Percentiles rank a stretch among this genome's conserved stretches.
Evolutionary conservation across 1,140 invertebrate species (phyloP).

Genomic region (Cotesia glomerata): DNA sequence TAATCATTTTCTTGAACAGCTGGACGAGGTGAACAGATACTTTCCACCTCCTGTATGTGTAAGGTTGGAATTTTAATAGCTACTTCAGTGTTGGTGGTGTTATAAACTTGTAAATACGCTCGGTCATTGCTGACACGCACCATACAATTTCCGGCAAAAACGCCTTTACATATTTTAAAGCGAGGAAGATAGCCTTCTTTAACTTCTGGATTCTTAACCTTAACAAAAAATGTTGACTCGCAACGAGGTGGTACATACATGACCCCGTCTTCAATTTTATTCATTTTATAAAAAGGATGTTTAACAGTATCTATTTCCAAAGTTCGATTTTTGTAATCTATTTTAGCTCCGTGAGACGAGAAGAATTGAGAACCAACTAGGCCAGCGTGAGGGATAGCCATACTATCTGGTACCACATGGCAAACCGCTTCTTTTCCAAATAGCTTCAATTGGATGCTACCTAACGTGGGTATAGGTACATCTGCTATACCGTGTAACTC

Average conservation of each 20-base stretch:
- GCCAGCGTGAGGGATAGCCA: constrained; percentile 2
- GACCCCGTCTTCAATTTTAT: neutral
- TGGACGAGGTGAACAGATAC: neutral
- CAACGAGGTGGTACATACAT: neutral
- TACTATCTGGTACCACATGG: constrained; percentile 9
- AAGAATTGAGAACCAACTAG: constrained; percentile 13
- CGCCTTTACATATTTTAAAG: neutral
- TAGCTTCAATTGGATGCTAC: neutral
- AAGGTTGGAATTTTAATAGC: constrained; percentile 15
- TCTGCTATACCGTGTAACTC: constrained; percentile 13
- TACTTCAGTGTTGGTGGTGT: neutral
- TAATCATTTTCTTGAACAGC: neutral
- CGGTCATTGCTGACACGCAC: neutral
- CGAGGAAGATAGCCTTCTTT: constrained; percentile 11
- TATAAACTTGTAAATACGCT: constrained; percentile 14
- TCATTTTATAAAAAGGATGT: neutral
- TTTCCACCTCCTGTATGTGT: neutral
- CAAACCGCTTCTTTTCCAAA: neutral
- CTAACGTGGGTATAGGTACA: neutral
- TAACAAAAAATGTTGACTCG: no score
- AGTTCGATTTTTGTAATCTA: neutral
- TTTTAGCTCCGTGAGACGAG: neutral
- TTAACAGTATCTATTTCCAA: neutral
- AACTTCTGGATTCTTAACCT: neutral
- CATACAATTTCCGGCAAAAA: neutral